A percentile compares a stretch with the other conserved stretches of the same genome.
Conservation (phyloP, 2,888 invertebrate genomes). For the Heliconius sara region DNA sequence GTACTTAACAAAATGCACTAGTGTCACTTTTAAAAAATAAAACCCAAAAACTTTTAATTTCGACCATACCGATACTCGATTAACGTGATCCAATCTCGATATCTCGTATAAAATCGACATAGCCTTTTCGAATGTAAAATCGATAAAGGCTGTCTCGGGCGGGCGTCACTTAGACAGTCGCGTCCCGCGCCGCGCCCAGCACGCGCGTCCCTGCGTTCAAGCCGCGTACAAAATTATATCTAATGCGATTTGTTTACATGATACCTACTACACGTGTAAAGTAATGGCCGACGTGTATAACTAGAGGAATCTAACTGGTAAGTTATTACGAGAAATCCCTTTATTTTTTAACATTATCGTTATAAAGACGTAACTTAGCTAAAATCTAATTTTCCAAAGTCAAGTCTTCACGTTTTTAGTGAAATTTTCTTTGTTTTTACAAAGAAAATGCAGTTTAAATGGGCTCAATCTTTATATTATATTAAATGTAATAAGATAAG, state of each 20-base stretch:
- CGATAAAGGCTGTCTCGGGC: constrained; percentile 51
- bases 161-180: constrained; percentile 62
- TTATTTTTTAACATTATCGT: not conserved
- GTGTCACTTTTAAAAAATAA: not conserved
- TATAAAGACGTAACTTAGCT: not conserved
- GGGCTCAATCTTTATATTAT: not conserved
- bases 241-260: constrained; percentile 65
- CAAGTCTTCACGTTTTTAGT: not conserved
- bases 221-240: constrained; percentile 52
- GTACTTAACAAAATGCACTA: not conserved
- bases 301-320: constrained; percentile 49
- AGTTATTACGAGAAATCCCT: constrained; percentile 33
- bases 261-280: constrained; percentile 58
- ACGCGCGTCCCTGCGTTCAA: constrained; percentile 60
- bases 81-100: not conserved
- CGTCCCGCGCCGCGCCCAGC: constrained; percentile 63
- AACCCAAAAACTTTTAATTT: not conserved
- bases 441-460: not conserved
- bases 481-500: not conserved
- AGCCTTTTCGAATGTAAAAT: constrained; percentile 45
- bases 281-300: constrained; percentile 52
- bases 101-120: constrained; percentile 33
- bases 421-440: not conserved
- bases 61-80: not conserved
- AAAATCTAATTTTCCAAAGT: not conserved